Base-by-base conservation (phyloP, 2,888 invertebrate species). In the Athetis lepigone region DNA sequence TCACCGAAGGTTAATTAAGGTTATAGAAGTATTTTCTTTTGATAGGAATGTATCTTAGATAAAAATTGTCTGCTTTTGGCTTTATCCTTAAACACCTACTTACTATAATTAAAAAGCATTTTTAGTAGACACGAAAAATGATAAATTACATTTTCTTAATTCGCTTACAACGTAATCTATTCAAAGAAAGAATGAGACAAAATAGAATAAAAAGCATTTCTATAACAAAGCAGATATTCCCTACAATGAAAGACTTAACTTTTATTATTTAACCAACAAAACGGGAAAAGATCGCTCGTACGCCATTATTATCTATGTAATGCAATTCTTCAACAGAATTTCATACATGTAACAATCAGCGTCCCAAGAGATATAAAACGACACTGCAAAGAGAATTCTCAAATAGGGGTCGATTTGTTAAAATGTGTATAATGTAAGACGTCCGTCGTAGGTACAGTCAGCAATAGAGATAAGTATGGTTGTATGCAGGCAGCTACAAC, bases 271-370 rank as follows among this genome's bases (percentile, higher is more conserved):
- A 13, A 13, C 13, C 33, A 8, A n/a, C 8, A 0, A 27, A 19
- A 21, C 8, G 19, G 33, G 13, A 39, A 27, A 54, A 46, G 1
- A n/a, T 25, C 4, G 18, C 9, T 7, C 5, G n/a, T 45, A 6
- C 11, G n/a, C n/a, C n/a, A n/a, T 33, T 33, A 33, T 33, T 49
- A 65, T 58, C 29, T 47, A 42, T 58, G 13, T 43, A 16, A 49
- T 37, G 42, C 33, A 29, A 49, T 65, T 47, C 19, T 13, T 58
- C 47, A 43, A 37, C 33, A 58, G 50, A 70, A 51, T 67, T 50
- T 60, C 45, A 70, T 67, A 67, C 45, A 61, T 51, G n/a, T n/a
- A n/a, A 67, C 36, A 70, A 70, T 46, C 40, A 67, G 18, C 40
- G 23, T 69, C 29, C 58, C 42, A 47, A 37, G 47, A 57, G 46